Conservation (phyloP, 2,797 vertebrate species). For the Chanos chanos region DNA sequence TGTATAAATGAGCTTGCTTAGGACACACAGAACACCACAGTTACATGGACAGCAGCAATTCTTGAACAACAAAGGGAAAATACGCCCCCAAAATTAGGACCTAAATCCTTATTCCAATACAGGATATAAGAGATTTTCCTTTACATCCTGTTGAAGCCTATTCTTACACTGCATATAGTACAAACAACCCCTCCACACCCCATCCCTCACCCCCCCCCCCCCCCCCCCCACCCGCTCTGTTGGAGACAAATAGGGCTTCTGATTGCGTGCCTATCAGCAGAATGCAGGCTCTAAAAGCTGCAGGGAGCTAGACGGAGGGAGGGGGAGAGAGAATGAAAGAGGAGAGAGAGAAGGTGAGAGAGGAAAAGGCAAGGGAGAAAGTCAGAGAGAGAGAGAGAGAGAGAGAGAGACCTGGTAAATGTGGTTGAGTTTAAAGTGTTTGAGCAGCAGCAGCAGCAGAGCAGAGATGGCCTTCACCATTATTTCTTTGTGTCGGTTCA, state of each 20-base stretch:
- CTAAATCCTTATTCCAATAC: conserved; percentile 5
- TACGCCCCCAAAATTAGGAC: conserved; percentile 20
- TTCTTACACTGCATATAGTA: not conserved
- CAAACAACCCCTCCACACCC: not conserved
- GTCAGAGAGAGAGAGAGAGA: not conserved
- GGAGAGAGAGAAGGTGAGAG: not conserved
- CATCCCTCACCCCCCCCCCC: not conserved
- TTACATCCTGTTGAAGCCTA: conserved; percentile 3
- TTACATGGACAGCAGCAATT: not conserved
- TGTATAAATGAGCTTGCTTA: not conserved
- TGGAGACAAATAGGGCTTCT: conserved; percentile 5
- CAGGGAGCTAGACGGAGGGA: conserved; percentile 13
- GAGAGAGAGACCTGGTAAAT: conserved; percentile 71
- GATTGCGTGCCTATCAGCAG: conserved; percentile 13
- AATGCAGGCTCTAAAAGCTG: conserved; percentile 17
- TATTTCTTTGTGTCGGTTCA: conserved; percentile 98
- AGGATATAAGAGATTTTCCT: conserved; percentile 2
- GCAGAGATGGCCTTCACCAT: conserved; percentile 95
- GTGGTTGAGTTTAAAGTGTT: conserved; percentile 95
- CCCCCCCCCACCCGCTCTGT: not conserved
- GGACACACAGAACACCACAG: no score
- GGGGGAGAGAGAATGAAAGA: not conserved
- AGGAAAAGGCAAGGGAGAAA: not conserved
- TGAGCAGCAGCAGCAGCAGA: conserved; percentile 89
- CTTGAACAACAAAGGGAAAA: not conserved